Conservation (phyloP, 2,888 invertebrate genomes). For the Platycheirus albimanus region DNA sequence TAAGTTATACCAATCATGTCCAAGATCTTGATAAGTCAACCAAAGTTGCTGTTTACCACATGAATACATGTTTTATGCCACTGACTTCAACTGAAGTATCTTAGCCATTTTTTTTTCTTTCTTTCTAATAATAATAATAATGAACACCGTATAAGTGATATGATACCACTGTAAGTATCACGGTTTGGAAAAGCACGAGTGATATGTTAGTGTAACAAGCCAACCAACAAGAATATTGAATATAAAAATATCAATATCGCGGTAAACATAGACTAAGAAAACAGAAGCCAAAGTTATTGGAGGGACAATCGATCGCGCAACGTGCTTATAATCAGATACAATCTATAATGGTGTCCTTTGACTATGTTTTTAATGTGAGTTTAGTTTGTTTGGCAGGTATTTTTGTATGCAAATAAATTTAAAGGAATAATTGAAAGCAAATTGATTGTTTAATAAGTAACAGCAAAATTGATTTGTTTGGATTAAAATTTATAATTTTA, state of each 20-base stretch:
- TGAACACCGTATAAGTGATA: conserved; percentile 54
- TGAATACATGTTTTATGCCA: conserved; percentile 54
- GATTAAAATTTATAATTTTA: too few species aligned
- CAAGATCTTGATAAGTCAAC: conserved; percentile 68
- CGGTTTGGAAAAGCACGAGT: conserved; percentile 12
- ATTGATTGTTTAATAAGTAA: too few species aligned
- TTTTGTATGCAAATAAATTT: too few species aligned
- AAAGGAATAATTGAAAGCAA: too few species aligned
- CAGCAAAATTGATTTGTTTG: too few species aligned
- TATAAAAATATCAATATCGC: background rate
- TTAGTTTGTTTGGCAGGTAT: background rate
- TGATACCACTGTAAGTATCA: conserved; percentile 16
- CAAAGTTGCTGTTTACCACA: conserved; percentile 61
- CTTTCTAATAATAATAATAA: conserved; percentile 33
- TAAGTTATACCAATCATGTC: conserved; percentile 42
- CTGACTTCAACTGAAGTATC: conserved; percentile 18
- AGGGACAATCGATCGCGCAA: conserved; percentile 1
- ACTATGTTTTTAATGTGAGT: background rate
- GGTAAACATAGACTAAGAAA: background rate
- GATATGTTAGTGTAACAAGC: conserved; percentile 29
- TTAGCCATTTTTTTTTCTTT: conserved; percentile 41
- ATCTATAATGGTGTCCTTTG: conserved; percentile 5
- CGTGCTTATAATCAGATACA: conserved; percentile 6
- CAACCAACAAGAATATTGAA: conserved; percentile 24
- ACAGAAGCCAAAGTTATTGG: conserved; percentile 13